These are phyloP conservation scores for Atherinosoma microstoma DNA, from an alignment of 2,797 vertebrate species.

Conservation along the genomic window DNA sequence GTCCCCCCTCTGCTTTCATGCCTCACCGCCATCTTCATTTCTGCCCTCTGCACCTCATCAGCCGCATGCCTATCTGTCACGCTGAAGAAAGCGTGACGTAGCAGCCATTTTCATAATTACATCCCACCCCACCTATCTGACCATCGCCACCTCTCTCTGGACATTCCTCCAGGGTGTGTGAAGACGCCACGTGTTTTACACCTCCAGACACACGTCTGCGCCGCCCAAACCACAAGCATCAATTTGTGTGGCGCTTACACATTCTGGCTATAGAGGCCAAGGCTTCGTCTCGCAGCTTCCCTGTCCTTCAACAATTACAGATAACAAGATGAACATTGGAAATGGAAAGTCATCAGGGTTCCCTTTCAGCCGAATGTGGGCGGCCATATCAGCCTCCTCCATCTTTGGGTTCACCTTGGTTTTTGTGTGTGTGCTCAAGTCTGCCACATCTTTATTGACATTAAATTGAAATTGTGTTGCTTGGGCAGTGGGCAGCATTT, in stretches of 20 bases:
- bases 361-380: conserved; percentile 49
- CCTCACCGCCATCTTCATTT: conserved; percentile 49
- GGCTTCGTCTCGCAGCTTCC: conserved; percentile 39
- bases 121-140: not conserved
- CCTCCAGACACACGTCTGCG: conserved; percentile 7
- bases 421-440: conserved; percentile 48
- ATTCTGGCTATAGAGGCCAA: conserved; percentile 60
- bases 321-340: conserved; percentile 81
- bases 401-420: conserved; percentile 75
- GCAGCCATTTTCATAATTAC: conserved; percentile 65
- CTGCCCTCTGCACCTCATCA: conserved; percentile 35
- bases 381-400: conserved; percentile 59
- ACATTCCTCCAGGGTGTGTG: conserved; percentile 4
- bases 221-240: conserved; percentile 53
- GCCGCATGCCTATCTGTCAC: conserved; percentile 39
- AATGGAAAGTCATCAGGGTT: conserved; percentile 79
- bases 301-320: conserved; percentile 78
- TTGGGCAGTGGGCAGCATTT: conserved; percentile 12
- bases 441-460: conserved; percentile 46
- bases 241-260: conserved; percentile 61
- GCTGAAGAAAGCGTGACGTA: conserved; percentile 42
- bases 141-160: conserved; percentile 1
- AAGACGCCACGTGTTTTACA: conserved; percentile 16
- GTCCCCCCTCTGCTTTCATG: conserved; percentile 10
- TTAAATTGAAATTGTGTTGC: conserved; percentile 43